Percentiles rank a stretch among this genome's conserved stretches.
Evolutionary conservation across 2,797 vertebrate species (phyloP).

Genomic region (Dermochelys coriacea): DNA sequence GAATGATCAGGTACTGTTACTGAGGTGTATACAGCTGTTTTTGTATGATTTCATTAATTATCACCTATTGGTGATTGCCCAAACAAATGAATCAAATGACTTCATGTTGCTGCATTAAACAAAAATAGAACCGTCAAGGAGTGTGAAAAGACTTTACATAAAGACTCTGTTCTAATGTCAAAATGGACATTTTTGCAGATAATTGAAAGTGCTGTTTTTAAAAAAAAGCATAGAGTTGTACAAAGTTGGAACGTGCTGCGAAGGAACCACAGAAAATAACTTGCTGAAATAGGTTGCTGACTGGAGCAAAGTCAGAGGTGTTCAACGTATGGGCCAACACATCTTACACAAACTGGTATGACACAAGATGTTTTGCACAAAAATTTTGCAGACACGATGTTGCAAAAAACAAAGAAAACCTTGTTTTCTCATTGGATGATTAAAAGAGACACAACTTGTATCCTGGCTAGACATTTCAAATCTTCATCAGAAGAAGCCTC

Average conservation of each 20-base stretch:
- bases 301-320: slow-evolving; percentile 45
- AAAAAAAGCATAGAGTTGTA: neutral
- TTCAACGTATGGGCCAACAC: slow-evolving; percentile 27
- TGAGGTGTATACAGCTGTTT: slow-evolving; percentile 5
- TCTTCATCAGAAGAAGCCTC: neutral
- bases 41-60: slow-evolving; percentile 10
- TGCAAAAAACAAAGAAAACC: neutral
- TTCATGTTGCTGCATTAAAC: neutral
- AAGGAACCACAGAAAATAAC: slow-evolving; percentile 19
- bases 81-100: slow-evolving; percentile 31
- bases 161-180: slow-evolving; percentile 6
- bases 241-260: neutral
- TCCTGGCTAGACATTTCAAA: neutral
- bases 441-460: neutral
- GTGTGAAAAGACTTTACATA: neutral
- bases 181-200: slow-evolving; percentile 45
- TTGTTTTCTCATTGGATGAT: neutral
- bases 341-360: slow-evolving; percentile 11
- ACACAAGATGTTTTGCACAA: slow-evolving; percentile 31
- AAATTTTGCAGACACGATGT: slow-evolving; percentile 17
- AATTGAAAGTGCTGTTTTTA: neutral
- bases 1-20: neutral
- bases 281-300: slow-evolving; percentile 55
- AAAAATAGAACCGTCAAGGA: neutral
- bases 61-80: slow-evolving; percentile 23